Evolutionary conservation across 2,888 invertebrate species (phyloP).

Genomic region (Pterostichus niger): DNA sequence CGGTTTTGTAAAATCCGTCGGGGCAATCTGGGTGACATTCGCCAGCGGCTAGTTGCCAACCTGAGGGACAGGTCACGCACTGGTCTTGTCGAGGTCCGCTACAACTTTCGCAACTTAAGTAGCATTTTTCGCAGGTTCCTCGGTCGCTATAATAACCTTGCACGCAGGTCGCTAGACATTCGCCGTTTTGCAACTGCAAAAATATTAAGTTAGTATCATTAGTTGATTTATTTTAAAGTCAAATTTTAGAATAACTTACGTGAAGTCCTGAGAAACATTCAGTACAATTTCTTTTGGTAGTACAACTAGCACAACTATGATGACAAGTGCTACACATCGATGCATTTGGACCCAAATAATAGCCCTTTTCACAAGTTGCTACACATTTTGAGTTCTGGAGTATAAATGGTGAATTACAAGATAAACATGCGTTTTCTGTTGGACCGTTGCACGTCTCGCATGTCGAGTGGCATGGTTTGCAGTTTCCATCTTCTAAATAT

Average conservation of each 20-base stretch:
- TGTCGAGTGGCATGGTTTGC: conserved; percentile 87
- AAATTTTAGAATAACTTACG: conserved; percentile 70
- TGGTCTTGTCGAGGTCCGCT: conserved; percentile 91
- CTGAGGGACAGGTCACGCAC: conserved; percentile 89
- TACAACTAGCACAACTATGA: conserved; percentile 88
- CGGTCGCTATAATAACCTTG: conserved; percentile 92
- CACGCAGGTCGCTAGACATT: conserved; percentile 89
- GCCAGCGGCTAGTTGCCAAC: conserved; percentile 90
- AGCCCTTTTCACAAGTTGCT: conserved; percentile 87
- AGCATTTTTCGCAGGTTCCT: conserved; percentile 90
- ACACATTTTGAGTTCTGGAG: conserved; percentile 88
- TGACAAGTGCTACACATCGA: conserved; percentile 86
- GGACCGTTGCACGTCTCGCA: conserved; percentile 92
- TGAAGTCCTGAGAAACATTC: conserved; percentile 87
- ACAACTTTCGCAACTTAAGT: conserved; percentile 91
- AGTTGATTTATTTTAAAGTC: too few relatives aligned
- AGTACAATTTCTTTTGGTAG: conserved; percentile 89
- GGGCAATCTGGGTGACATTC: conserved; percentile 93
- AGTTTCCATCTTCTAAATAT: conserved; percentile 85
- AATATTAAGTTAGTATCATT: conserved; percentile 3
- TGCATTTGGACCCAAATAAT: conserved; percentile 85
- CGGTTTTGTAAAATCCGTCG: conserved; percentile 90
- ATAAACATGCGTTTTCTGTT: conserved; percentile 85
- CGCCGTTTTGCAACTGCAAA: conserved; percentile 85
- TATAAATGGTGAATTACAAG: conserved; percentile 86